Conservation (phyloP, 2,888 invertebrate genomes). For the Coenonympha arcania region DNA sequence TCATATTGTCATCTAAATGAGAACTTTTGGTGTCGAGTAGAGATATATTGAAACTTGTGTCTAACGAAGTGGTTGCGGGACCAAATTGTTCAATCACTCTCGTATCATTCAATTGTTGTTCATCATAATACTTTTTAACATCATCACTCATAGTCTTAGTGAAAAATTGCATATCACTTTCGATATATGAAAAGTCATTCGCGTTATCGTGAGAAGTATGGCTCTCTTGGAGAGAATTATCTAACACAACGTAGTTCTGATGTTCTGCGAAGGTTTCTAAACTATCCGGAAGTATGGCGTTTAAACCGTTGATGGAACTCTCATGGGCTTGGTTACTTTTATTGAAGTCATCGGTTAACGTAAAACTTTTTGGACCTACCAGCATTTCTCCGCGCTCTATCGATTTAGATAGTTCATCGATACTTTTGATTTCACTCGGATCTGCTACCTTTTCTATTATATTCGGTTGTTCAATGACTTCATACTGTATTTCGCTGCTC, state of each 20-base stretch:
- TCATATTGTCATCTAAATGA: slow-evolving; percentile 49
- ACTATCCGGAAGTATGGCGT: slow-evolving; percentile 60
- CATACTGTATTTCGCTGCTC: slow-evolving; percentile 69
- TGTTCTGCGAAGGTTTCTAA: slow-evolving; percentile 61
- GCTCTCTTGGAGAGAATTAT: slow-evolving; percentile 49
- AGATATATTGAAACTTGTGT: slow-evolving; percentile 60
- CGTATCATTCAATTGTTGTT: slow-evolving; percentile 55
- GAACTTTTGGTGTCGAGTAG: slow-evolving; percentile 55
- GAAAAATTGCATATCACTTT: slow-evolving; percentile 67
- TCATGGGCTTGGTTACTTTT: slow-evolving; percentile 51
- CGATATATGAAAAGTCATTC: slow-evolving; percentile 64
- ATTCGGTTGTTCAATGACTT: slow-evolving; percentile 69
- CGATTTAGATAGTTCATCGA: slow-evolving; percentile 67
- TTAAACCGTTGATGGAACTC: slow-evolving; percentile 59
- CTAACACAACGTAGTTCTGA: slow-evolving; percentile 61
- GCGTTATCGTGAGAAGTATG: slow-evolving; percentile 45
- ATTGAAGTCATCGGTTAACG: slow-evolving; percentile 39
- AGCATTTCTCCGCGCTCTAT: slow-evolving; percentile 66
- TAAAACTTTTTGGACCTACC: slow-evolving; percentile 48
- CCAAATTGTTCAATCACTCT: slow-evolving; percentile 60
- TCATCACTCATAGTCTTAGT: slow-evolving; percentile 69
- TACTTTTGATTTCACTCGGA: slow-evolving; percentile 68
- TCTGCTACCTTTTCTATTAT: slow-evolving; percentile 69
- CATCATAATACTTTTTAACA: slow-evolving; percentile 66
- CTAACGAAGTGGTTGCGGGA: slow-evolving; percentile 55